Percentiles rank a stretch among this genome's conserved stretches.
These are phyloP conservation scores for Spinus pinus DNA, from an alignment of 2,797 vertebrate species.

Conservation along the genomic window DNA sequence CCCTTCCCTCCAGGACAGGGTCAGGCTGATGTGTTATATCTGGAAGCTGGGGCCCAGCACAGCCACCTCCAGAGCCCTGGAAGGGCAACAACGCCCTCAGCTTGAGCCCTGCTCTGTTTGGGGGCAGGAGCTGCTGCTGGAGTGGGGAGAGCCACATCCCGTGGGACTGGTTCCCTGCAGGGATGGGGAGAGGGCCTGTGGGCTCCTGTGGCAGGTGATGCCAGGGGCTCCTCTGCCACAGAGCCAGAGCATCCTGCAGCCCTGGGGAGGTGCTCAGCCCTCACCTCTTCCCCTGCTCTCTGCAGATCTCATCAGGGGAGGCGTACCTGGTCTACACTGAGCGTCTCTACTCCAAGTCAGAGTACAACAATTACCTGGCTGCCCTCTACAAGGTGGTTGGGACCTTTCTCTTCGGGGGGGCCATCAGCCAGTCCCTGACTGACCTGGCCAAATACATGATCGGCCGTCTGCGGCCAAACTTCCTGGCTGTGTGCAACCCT, in stretches of 20 bases:
- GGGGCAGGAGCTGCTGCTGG: background rate
- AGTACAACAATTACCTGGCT: conserved; percentile 90
- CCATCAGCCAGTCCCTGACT: conserved; percentile 91
- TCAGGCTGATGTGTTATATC: accelerated
- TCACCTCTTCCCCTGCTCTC: background rate
- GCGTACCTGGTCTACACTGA: conserved; percentile 90
- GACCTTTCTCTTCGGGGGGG: conserved; percentile 88
- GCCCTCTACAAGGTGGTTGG: conserved; percentile 95
- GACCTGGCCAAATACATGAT: conserved; percentile 95
- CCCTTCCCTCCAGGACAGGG: background rate
- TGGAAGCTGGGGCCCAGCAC: background rate
- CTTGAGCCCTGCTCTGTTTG: background rate
- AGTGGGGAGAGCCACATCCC: accelerated
- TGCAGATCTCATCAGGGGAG: conserved; percentile 73
- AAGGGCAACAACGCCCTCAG: background rate
- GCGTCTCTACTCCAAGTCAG: conserved; percentile 85
- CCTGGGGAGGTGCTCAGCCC: background rate
- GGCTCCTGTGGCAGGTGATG: background rate
- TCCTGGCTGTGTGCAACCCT: conserved; percentile 85
- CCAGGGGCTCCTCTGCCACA: background rate
- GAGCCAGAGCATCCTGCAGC: background rate
- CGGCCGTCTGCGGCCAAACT: conserved; percentile 90
- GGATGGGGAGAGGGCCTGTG: background rate
- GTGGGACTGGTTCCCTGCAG: background rate
- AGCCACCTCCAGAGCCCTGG: background rate